Conservation (phyloP, 2,113 vertebrate species). For the Ivindomyrus marchei region DNA sequence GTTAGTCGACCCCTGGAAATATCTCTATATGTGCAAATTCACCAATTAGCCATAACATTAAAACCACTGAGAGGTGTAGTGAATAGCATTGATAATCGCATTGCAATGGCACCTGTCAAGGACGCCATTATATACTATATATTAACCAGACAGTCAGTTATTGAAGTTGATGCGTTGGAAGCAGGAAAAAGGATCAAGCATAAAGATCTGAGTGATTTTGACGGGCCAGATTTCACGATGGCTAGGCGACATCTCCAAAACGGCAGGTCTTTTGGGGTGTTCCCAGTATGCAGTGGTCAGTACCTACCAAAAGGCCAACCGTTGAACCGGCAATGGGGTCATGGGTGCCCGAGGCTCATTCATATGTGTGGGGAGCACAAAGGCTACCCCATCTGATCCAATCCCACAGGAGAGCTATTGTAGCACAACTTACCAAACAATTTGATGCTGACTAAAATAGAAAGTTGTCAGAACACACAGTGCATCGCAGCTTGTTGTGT, state of each 20-base stretch:
- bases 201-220: too few relatives aligned
- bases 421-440: neutral
- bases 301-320: neutral
- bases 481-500: neutral
- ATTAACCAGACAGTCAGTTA: too few relatives aligned
- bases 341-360: neutral
- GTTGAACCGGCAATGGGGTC: neutral
- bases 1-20: neutral
- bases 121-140: too few relatives aligned
- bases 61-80: neutral
- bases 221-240: too few relatives aligned
- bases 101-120: neutral
- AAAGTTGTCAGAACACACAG: neutral
- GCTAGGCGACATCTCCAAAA: too few relatives aligned
- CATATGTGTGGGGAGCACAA: neutral
- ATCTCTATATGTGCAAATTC: neutral
- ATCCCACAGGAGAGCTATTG: neutral
- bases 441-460: neutral
- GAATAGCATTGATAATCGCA: neutral
- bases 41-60: neutral
- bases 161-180: too few relatives aligned
- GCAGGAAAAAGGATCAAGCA: too few relatives aligned
- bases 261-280: neutral
- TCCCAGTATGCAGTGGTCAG: neutral
- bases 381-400: neutral